Conservation (phyloP, 2,113 vertebrate genomes). For the Trachemys scripta region DNA sequence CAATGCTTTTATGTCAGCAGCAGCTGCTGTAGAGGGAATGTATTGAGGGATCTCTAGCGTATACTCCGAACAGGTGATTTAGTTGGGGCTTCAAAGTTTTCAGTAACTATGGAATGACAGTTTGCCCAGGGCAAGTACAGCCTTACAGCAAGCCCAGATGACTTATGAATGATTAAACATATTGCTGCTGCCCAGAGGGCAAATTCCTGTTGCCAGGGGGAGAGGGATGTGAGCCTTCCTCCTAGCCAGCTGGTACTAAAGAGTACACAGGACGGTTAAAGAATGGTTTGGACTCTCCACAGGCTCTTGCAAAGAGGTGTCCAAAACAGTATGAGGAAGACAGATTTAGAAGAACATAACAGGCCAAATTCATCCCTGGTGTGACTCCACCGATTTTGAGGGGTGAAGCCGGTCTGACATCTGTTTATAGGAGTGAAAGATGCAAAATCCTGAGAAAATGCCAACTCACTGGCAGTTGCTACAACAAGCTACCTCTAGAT, state of each 20-base stretch:
- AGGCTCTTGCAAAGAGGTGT: neutral
- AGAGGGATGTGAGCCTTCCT: too few species aligned
- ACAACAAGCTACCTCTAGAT: conserved; percentile 23
- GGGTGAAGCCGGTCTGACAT: fast-evolving
- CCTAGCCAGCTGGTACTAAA: neutral
- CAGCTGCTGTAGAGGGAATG: fast-evolving
- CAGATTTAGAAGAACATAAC: neutral
- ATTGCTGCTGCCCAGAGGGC: neutral
- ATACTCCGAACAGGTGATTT: neutral
- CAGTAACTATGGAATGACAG: neutral
- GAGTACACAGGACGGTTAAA: fast-evolving
- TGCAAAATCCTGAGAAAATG: fast-evolving
- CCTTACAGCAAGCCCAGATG: neutral
- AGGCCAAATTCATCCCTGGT: neutral
- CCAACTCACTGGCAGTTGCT: neutral
- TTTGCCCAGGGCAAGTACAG: fast-evolving
- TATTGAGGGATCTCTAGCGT: neutral
- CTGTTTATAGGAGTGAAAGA: neutral
- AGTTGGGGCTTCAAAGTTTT: neutral
- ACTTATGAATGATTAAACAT: neutral
- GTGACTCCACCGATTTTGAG: neutral
- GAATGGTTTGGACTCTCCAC: neutral
- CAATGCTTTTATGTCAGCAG: neutral
- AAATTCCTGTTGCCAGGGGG: fast-evolving
- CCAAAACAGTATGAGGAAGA: neutral